Base-by-base conservation (phyloP, 2,888 invertebrate genomes). In the Coronaproctus castanopsis region DNA sequence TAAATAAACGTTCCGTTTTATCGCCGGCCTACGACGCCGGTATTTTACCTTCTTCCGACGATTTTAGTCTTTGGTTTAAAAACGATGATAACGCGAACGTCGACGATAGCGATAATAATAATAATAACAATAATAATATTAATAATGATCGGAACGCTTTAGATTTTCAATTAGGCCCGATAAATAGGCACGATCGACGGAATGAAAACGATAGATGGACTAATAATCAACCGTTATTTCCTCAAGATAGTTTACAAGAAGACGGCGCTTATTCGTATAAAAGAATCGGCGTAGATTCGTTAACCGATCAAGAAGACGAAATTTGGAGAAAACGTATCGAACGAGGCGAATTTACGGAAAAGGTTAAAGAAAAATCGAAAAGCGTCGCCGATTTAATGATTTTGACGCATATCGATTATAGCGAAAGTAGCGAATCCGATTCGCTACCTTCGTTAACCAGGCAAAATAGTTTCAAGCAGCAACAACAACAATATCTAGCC, bases 361-460 rank as follows among this genome's bases (percentile, higher is more conserved):
- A 80, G 69, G 80, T 81, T 1, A 75, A 78, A 62, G 77, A 79
- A 64, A 81, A 81, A 68, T 81, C 81, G 0, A 77, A 78, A 67
- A 81, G 80, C 55, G 80, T 81, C 0, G 78, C 81, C 8, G 81
- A 82, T 70, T 70, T 82, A 23, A 80, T 82, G 80, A 73, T 80
- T 48, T 70, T 82, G 52, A 81, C 81, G 18, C 81, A 81, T 65
- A 80, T 82, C 21, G 81, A 81, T 52, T 74, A 72, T 63, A 78
- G 78, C 2, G 79, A 79, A 67, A 67, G 66, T 21, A 78, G 78
- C 3, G 80, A 80, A 64, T 76, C 77, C 0, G 68, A 68, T 58
- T 66, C 67, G 22, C 59, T 67, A 55, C 65, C 67, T 0, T 66
- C 66, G 56, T 64, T 67, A 5, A 65, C 65, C 8, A 58, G 65